Base-by-base conservation (phyloP, 1,140 invertebrate genomes). In the Antheraea pernyi region DNA sequence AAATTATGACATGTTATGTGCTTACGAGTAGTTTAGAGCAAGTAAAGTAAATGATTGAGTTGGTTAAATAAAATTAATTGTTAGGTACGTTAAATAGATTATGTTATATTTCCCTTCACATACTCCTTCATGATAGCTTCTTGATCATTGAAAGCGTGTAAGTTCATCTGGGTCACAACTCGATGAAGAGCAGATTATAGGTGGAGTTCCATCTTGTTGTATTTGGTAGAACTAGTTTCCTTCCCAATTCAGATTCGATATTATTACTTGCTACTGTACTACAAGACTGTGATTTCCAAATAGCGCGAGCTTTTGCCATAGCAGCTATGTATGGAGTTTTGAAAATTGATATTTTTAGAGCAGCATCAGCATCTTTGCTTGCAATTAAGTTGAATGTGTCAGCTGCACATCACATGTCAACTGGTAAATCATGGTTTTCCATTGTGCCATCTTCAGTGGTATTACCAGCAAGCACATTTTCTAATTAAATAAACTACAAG, bases 231-330 rank as follows among this genome's bases (percentile, higher is more conserved):
- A n/a, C n/a, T n/a, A n/a, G n/a, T n/a, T n/a, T n/a, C n/a, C n/a
- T n/a, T n/a, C n/a, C n/a, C n/a, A n/a, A n/a, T 60, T 72, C 66
- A 66, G 68, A 36, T 66, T 68, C 61, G 66, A 68, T 72, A 58
- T 63, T 68, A 65, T 67, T 60, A 68, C 66, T 66, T 46, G 67
- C 67, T 69, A 69, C 61, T 59, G 71, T 66, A 66, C 66, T 73
- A 67, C 67, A 63, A 62, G 71, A 69, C 69, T 73, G 65, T 59
- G 62, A 64, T 67, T 73, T 66, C 71, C 71, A 73, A 42, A 73
- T 67, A 73, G 67, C 66, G 58, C 71, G 67, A 66, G 62, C 67
- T 64, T 73, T 73, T 67, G 67, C 59, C 67, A 68, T 61, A n/a
- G 67, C 59, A 68, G 58, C 61, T 68, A 58, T 68, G 67, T 68